Base-by-base conservation (phyloP, 1,140 invertebrate genomes). In the Trigoniulus corallinus region DNA sequence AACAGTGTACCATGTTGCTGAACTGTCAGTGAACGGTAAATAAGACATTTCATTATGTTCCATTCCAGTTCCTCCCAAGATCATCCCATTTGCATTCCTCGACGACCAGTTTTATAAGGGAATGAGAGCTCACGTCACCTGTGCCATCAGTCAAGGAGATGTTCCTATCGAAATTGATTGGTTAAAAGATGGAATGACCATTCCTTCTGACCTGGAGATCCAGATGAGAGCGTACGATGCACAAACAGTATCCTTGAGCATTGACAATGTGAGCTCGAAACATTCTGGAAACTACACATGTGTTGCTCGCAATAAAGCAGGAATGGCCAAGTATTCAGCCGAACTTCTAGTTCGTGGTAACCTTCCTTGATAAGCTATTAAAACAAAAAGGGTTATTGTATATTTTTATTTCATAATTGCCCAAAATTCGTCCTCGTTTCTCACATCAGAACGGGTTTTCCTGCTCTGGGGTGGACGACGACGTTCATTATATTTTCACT, bases 1-100 rank as follows among this genome's bases (percentile, higher is more conserved):
- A 4, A 51, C 34, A 10, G 27, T 37, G 4, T 3, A 13, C n/a
- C 42, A 51, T 22, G 27, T 43, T 7, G 79, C 84, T 23, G 76
- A 77, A 0, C 71, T 92, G 0, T 83, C 80, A 22, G 85, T 91
- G 0, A 84, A 87, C 65, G 84, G 87, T 91, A 73, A 63, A 21
- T 53, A 7, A 18, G 23, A 52, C 15, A 24, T 47, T 24, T 22
- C 7, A 40, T 18, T 42, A 21, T 23, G 26, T 54, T 27, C n/a
- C 15, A 37, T 15, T 49, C 54, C 60, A 79, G 78, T 77, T 55
- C 67, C 73, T 45, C 78, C 78, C 10, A 67, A 68, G 49, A 72
- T 80, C 55, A 69, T 72, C 55, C 65, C 71, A 39, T 79, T 80
- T 62, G 64, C 67, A 40, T 81, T 81, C 54, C 72, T 74, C 22